Evolutionary conservation across 2,113 vertebrate species (phyloP).

Genomic region (Notarius quadriscutis): DNA sequence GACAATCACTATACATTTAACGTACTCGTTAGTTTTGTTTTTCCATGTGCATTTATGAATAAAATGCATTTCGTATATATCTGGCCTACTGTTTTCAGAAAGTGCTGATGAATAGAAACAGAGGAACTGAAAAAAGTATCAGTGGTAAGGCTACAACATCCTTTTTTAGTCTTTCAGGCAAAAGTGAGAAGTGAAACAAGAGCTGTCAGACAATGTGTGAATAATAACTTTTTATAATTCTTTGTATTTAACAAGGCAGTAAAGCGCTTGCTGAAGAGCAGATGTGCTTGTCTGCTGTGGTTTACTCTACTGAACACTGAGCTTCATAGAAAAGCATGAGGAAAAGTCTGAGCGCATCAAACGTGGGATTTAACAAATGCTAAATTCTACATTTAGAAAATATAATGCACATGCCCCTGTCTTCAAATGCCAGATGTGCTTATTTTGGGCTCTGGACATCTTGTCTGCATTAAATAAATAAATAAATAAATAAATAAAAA

Average conservation of each 20-base stretch:
- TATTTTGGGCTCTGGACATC: conserved; percentile 11
- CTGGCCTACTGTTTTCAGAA: background rate
- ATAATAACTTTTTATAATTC: background rate
- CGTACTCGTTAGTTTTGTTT: background rate
- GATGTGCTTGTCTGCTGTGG: background rate
- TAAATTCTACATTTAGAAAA: background rate
- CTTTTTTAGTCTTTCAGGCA: background rate
- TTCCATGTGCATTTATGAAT: background rate
- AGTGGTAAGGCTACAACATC: background rate
- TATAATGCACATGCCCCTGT: background rate
- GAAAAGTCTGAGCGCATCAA: background rate
- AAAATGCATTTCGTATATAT: background rate
- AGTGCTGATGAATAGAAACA: background rate
- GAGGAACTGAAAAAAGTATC: background rate
- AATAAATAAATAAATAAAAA: background rate
- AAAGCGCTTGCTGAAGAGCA: background rate
- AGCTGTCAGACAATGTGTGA: background rate
- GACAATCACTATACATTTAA: background rate
- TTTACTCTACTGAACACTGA: background rate
- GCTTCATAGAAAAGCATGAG: background rate
- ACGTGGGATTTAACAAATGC: background rate
- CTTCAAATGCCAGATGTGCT: background rate
- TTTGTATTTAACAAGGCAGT: background rate
- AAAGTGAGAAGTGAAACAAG: conserved; percentile 19
- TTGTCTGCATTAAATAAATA: background rate